Evolutionary conservation across 2,888 invertebrate species (phyloP).

Genomic region (Trichogramma evanescens): DNA sequence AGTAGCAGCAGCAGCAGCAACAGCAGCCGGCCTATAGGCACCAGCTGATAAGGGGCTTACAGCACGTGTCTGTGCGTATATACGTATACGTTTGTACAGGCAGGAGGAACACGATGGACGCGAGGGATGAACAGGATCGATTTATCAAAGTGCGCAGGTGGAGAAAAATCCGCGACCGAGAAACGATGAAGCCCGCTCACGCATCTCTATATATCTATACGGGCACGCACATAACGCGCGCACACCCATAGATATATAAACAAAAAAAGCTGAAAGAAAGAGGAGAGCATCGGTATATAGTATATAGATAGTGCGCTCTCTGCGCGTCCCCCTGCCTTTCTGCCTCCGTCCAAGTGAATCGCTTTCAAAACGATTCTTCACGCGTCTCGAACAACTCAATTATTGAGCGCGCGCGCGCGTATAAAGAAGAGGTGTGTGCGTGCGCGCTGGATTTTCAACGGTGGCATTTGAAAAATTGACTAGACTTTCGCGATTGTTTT

Average conservation of each 20-base stretch:
- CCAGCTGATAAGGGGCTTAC: constrained; percentile 37
- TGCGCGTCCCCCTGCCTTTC: constrained; percentile 1
- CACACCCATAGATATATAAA: no score
- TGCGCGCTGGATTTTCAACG: neutral
- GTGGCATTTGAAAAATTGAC: constrained; percentile 6
- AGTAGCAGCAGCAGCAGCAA: neutral
- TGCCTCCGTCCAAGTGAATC: constrained; percentile 17
- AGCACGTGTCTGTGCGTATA: neutral
- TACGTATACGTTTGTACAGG: neutral
- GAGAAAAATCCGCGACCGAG: constrained; percentile 29
- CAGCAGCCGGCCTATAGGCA: neutral
- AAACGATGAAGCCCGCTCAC: constrained; percentile 24
- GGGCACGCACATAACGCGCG: no score
- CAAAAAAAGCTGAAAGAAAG: neutral
- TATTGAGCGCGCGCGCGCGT: neutral
- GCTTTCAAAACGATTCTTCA: constrained; percentile 7
- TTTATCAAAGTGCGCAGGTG: constrained; percentile 41
- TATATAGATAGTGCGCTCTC: no score
- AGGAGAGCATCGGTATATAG: neutral
- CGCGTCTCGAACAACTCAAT: constrained; percentile 14
- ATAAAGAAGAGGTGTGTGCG: neutral
- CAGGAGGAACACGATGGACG: constrained; percentile 23
- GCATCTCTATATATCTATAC: no score
- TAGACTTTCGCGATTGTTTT: neutral
- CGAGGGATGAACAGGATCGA: constrained; percentile 33